These are phyloP conservation scores for Eubasilissa regina DNA, from an alignment of 1,140 invertebrate species.

Conservation along the genomic window DNA sequence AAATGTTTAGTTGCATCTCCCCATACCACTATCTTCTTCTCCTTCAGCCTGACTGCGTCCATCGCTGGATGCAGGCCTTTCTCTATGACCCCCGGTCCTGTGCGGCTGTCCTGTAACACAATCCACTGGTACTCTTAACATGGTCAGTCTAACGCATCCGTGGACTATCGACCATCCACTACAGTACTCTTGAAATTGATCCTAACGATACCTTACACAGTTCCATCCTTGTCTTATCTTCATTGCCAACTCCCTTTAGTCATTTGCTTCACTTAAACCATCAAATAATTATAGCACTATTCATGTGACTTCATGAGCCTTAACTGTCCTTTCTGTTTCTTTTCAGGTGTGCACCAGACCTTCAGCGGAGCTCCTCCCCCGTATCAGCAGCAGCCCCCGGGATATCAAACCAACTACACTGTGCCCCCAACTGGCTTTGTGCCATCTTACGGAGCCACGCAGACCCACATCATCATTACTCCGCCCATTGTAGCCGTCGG, in stretches of 20 bases:
- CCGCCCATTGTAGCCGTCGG: conserved; percentile 75
- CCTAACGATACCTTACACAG: neutral
- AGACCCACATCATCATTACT: conserved; percentile 65
- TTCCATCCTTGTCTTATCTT: neutral
- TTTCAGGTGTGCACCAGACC: conserved; percentile 42
- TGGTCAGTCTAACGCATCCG: too few species aligned
- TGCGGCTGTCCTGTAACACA: too few species aligned
- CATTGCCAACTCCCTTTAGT: neutral
- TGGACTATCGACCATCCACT: too few species aligned
- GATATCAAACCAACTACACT: conserved; percentile 64
- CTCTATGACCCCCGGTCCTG: too few species aligned
- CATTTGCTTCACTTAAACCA: neutral
- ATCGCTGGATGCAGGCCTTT: too few species aligned
- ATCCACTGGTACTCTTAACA: too few species aligned
- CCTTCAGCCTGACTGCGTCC: too few species aligned
- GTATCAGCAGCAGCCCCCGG: conserved; percentile 63
- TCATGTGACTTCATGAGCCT: neutral
- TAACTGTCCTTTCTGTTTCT: neutral
- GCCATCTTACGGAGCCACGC: conserved; percentile 71
- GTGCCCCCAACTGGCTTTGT: conserved; percentile 62
- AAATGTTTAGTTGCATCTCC: too few species aligned
- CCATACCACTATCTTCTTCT: too few species aligned
- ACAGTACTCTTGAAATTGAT: too few species aligned
- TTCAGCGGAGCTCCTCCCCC: conserved; percentile 28
- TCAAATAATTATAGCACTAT: neutral